These are phyloP conservation scores for Varanus salvator DNA, from an alignment of 2,113 vertebrate species.

Conservation along the genomic window DNA sequence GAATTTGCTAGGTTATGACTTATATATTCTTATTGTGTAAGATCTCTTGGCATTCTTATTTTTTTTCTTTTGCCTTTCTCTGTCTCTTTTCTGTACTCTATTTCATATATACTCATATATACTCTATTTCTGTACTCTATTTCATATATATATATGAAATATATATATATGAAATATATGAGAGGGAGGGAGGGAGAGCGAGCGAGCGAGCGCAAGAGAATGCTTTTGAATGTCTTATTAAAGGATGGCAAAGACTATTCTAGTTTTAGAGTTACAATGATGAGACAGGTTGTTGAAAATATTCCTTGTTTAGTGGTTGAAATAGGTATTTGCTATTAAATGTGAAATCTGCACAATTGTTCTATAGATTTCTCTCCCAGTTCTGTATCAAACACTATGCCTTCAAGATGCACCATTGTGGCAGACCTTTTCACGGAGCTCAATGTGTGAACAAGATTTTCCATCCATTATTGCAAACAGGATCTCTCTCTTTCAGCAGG, in stretches of 20 bases:
- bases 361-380: slow-evolving; percentile 86
- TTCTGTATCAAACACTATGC: slow-evolving; percentile 87
- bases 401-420: slow-evolving; percentile 90
- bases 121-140: too few species aligned
- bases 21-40: too few species aligned
- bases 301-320: neutral
- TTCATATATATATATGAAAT: too few species aligned
- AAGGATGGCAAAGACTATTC: neutral
- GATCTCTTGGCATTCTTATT: too few species aligned
- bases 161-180: too few species aligned
- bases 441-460: slow-evolving; percentile 92
- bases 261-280: neutral
- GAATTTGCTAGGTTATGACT: too few species aligned
- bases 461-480: slow-evolving; percentile 85
- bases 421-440: slow-evolving; percentile 89
- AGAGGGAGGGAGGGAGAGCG: too few species aligned
- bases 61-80: too few species aligned
- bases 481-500: slow-evolving; percentile 94
- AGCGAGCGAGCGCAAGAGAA: too few species aligned
- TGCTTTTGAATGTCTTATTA: neutral
- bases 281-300: slow-evolving; percentile 39
- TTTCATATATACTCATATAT: too few species aligned
- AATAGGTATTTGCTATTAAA: slow-evolving; percentile 1
- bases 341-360: slow-evolving; percentile 28
- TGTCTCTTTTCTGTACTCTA: too few species aligned